These are phyloP conservation scores for Batillaria attramentaria DNA, from an alignment of 1,140 invertebrate species.

Conservation along the genomic window DNA sequence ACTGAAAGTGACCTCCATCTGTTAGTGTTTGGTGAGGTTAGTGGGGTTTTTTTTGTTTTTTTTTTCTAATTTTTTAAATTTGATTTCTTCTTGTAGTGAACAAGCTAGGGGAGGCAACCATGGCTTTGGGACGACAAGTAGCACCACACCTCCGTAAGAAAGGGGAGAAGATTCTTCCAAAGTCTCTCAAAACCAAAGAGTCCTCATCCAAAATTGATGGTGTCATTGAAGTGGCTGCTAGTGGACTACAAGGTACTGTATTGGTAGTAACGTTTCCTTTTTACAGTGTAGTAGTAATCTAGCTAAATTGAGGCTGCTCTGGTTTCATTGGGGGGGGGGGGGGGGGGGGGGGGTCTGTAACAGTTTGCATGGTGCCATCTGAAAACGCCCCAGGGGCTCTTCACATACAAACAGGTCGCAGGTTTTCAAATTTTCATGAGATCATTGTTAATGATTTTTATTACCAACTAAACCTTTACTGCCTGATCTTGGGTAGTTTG, in stretches of 20 bases:
- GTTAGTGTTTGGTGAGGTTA: not conserved
- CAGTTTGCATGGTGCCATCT: not conserved
- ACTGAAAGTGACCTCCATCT: not conserved
- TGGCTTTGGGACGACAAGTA: conserved; percentile 76
- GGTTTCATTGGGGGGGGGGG: no score
- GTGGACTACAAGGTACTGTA: conserved; percentile 78
- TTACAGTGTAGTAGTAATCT: no score
- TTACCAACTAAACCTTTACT: no score
- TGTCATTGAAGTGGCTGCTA: conserved; percentile 79
- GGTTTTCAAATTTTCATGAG: no score
- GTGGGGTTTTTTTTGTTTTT: not conserved
- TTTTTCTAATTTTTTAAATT: not conserved
- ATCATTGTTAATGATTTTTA: no score
- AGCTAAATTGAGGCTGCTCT: not conserved
- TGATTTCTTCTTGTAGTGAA: conserved; percentile 72
- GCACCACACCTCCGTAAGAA: conserved; percentile 80
- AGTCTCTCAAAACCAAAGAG: conserved; percentile 73
- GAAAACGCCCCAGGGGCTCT: no score
- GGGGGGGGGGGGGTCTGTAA: no score
- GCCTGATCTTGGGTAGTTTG: no score
- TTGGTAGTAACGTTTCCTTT: no score
- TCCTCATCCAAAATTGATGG: conserved; percentile 76
- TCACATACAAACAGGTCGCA: no score
- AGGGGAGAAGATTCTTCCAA: conserved; percentile 76
- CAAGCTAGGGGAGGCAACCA: conserved; percentile 78